A percentile compares a stretch with the other conserved stretches of the same genome.
These are phyloP conservation scores for Festucalex cinctus DNA, from an alignment of 2,113 vertebrate species.

Conservation along the genomic window DNA sequence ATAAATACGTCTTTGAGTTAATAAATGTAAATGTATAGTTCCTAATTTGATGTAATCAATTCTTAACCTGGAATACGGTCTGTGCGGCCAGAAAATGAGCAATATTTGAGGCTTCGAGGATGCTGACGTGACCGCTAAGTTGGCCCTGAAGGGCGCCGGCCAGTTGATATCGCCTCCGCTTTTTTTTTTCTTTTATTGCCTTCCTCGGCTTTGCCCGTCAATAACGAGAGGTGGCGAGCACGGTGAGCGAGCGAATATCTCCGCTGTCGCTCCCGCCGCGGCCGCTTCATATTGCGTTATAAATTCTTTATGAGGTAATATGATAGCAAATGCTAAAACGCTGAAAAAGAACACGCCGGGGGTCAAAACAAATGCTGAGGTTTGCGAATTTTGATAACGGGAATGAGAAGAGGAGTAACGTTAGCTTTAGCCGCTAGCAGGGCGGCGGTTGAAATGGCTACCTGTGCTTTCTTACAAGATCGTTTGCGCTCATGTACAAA, in stretches of 20 bases:
- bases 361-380: not conserved
- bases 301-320: constrained; percentile 49
- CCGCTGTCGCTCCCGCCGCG: constrained; percentile 6
- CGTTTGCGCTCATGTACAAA: too few species aligned
- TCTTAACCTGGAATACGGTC: too few species aligned
- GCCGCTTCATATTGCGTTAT: constrained; percentile 30
- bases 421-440: not conserved
- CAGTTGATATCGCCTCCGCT: constrained; percentile 34
- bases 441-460: not conserved
- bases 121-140: constrained; percentile 6
- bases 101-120: constrained; percentile 5
- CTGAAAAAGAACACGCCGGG: not conserved
- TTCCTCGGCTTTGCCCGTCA: constrained; percentile 38
- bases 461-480: too few species aligned
- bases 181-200: constrained; percentile 51
- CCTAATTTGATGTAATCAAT: too few species aligned
- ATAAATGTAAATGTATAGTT: too few species aligned
- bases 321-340: constrained; percentile 16
- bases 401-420: not conserved
- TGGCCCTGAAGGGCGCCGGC: constrained; percentile 32
- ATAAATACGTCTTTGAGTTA: too few species aligned
- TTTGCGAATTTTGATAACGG: not conserved
- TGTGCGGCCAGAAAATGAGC: not conserved
- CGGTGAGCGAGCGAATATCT: constrained; percentile 14
- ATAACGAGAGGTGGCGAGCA: constrained; percentile 56